Evolutionary conservation across 2,797 vertebrate species (phyloP), one percentile per base, ranked within the genome.

Genomic region (Cirrhinus mrigala): DNA sequence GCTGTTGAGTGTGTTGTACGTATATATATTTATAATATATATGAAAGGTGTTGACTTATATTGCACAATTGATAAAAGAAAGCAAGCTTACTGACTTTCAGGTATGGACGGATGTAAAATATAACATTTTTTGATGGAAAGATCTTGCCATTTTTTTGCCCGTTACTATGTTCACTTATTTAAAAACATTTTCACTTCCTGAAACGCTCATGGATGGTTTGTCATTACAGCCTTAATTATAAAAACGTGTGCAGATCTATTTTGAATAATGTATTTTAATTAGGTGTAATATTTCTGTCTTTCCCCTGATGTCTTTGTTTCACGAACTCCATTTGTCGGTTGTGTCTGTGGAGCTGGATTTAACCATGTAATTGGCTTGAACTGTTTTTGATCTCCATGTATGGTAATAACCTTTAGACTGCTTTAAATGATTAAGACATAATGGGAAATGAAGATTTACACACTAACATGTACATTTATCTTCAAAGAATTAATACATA

Each of bases 151-250:
- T 64, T 76, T 54, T 80, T 22, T 84, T 86, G 89, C 89, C 91
- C 74, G 66, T 94, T 94, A 90, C 90, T 82, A 89, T 93, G 89
- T 89, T 85, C 92, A 89, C 89, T 88, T 91, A 92, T 90, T 93
- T 90, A 88, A 90, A 68, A 87, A 90, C 82, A 44, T 1, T 18
- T 85, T 56, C 62, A 74, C 78, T 85, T 88, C 82, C 83, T 44
- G n/a, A 50, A 48, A 70, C 58, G 50, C 24, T 79, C 66, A 78
- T 50, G 83, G 62, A 84, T 69, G 18, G 24, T 84, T 69, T 77
- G 50, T 76, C 64, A 78, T 84, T 46, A 77, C 73, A 78, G 73
- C 82, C 64, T 78, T 84, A 78, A 84, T 12, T 69, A 56, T 48
- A 50, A 24, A 78, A n/a, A 68, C 68, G 62, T 44, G 52, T 68